These are phyloP conservation scores for Micronycteris hirsuta DNA, from an alignment of 2,113 vertebrate species.

Conservation along the genomic window DNA sequence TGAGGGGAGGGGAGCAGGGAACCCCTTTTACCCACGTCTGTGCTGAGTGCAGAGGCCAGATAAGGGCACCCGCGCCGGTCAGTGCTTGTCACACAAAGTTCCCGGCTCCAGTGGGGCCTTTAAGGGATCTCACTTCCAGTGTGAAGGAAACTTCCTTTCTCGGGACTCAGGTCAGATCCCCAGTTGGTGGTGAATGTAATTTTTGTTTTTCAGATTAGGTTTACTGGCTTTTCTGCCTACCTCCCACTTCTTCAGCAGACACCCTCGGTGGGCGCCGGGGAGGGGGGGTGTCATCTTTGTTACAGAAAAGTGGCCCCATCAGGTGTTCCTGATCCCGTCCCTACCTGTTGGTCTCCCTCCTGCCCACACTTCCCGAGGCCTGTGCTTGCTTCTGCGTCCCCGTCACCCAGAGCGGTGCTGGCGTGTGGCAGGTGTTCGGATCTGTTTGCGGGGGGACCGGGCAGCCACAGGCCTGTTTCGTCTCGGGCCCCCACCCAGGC, in stretches of 20 bases:
- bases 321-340: too few relatives aligned
- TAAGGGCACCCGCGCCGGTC: too few relatives aligned
- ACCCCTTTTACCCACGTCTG: too few relatives aligned
- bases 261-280: background rate
- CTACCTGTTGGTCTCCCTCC: background rate
- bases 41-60: too few relatives aligned
- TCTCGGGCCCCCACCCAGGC: background rate
- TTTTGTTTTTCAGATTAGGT: background rate
- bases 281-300: background rate
- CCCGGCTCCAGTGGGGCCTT: too few relatives aligned
- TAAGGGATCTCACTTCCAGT: too few relatives aligned
- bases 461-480: accelerated
- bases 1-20: too few relatives aligned
- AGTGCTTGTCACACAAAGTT: too few relatives aligned
- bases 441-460: background rate
- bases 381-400: background rate
- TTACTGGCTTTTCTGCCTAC: background rate
- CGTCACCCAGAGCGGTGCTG: background rate
- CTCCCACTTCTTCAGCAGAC: background rate
- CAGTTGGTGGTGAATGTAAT: too few relatives aligned
- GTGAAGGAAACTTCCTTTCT: too few relatives aligned
- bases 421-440: background rate
- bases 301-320: background rate
- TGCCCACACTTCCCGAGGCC: background rate
- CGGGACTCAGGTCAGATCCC: too few relatives aligned